A percentile compares a stretch with the other conserved stretches of the same genome.
phyloP scores from a whole-genome alignment of 2,797 vertebrate genomes.

The Gymnopithys bicolor region DNA sequence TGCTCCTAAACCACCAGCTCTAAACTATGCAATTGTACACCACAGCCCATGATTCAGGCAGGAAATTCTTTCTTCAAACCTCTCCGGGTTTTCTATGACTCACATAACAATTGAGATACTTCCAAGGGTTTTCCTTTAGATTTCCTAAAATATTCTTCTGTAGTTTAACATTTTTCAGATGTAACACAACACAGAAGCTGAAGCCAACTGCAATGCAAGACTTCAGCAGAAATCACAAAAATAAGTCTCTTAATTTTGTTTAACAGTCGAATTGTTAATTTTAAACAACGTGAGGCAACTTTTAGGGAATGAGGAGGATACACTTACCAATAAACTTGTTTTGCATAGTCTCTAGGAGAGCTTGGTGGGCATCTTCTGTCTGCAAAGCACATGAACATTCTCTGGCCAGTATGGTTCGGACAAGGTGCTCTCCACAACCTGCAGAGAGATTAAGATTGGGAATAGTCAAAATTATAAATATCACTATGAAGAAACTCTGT shows the following conservation, averaged over 20 bases:
- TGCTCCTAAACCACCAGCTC: slow-evolving; percentile 1
- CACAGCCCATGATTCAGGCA: slow-evolving; percentile 42
- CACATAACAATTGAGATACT: slow-evolving; percentile 39
- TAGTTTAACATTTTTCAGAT: slow-evolving; percentile 34
- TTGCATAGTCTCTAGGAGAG: slow-evolving; percentile 98
- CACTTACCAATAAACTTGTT: slow-evolving; percentile 98
- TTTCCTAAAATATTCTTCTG: slow-evolving; percentile 33
- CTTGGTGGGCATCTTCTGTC: slow-evolving; percentile 96
- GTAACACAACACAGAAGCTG: neutral
- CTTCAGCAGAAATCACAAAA: neutral
- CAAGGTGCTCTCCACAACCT: slow-evolving; percentile 99
- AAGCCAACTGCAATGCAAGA: neutral
- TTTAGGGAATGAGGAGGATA: neutral
- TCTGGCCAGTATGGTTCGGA: slow-evolving; percentile 96
- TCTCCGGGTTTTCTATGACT: slow-evolving; percentile 21
- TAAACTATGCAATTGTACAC: slow-evolving; percentile 16
- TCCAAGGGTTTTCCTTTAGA: slow-evolving; percentile 47
- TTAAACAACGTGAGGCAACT: neutral
- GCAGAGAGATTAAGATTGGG: slow-evolving; percentile 55
- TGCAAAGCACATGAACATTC: slow-evolving; percentile 97
- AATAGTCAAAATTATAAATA: neutral
- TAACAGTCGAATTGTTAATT: neutral
- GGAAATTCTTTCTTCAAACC: slow-evolving; percentile 54
- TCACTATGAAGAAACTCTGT: neutral
- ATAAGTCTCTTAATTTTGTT: neutral